Base-by-base conservation (phyloP, 2,797 vertebrate genomes). In the Fratercula arctica region DNA sequence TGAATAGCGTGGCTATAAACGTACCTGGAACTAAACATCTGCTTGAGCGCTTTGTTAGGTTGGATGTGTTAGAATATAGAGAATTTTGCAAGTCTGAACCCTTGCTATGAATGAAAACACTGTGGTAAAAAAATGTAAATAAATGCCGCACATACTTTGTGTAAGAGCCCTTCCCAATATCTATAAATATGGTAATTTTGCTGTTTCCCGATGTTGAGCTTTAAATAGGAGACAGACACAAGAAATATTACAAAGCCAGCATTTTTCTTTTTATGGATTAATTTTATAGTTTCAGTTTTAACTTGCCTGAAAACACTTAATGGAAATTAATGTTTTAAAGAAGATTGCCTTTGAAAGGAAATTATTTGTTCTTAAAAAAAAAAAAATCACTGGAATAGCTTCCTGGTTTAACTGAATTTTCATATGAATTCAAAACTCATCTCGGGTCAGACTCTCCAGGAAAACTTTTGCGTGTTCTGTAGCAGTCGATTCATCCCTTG, bases 91-190 rank as follows among this genome's bases (percentile, higher is more conserved):
- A 63, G 77, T 73, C 78, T 70, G 48, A 91, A 45, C 16, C 23
- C 37, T 68, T 75, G 28, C 50, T 81, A 25, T 53, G 75, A 95
- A 86, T 84, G 61, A 94, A 95, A 95, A 73, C 48, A 45, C 8
- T 76, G 56, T 68, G 53, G 69, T 41, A 60, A 74, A 92, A 86
- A 90, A 80, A 90, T 43, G 79, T 91, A 84, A 87, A 78, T 81
- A 77, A 84, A 88, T 84, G 50, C 46, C 74, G 75, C 8, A 4
- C 66, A 46, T 73, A 76, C 33, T 84, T 94, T 35, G 21, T 77
- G 2, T 69, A 23, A 80, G 28, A 69, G 28, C 5, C 50, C 15
- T 85, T 86, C 37, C 24, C 59, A 45, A 8, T 70, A 41, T 53
- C 59, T 56, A 24, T 59, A 70, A 81, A 76, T 66, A 69, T 4